Percentiles rank a stretch among this genome's conserved stretches.
phyloP scores from a whole-genome alignment of 2,113 vertebrate species.

The Kryptolebias marmoratus region DNA sequence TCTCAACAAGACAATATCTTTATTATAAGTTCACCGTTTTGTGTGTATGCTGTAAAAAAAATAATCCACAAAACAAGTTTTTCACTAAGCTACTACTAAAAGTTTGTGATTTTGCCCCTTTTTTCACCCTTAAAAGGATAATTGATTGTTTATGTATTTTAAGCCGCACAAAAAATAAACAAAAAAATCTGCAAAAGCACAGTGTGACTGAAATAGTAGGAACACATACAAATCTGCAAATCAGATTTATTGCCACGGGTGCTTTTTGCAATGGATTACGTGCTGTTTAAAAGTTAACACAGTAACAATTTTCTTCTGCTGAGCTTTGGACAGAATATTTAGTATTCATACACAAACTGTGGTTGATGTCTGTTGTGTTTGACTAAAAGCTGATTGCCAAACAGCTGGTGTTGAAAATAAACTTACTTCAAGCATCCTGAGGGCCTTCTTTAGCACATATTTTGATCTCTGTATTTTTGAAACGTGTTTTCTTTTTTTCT shows the following conservation, averaged over 20 bases:
- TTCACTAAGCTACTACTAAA: no score
- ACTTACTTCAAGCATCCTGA: slow-evolving; percentile 40
- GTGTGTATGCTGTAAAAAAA: background rate
- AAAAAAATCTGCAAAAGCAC: no score
- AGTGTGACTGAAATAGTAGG: background rate
- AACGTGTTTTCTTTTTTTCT: no score
- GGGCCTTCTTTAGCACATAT: slow-evolving; percentile 20
- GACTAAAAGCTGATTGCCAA: slow-evolving; percentile 27
- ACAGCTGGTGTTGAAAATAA: slow-evolving; percentile 37
- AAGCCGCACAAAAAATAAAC: no score
- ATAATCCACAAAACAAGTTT: no score
- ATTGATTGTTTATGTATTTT: no score
- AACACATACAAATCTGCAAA: slow-evolving; percentile 21
- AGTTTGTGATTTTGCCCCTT: no score
- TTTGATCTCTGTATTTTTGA: slow-evolving; percentile 17
- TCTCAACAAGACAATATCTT: no score
- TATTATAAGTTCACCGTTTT: background rate
- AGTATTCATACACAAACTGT: slow-evolving; percentile 33
- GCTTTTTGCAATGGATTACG: slow-evolving; percentile 19
- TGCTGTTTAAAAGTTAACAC: no score
- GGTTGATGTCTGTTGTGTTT: slow-evolving; percentile 66
- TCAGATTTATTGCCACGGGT: slow-evolving; percentile 16
- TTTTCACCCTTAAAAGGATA: background rate
- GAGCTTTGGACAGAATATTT: slow-evolving; percentile 15
- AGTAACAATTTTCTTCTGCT: background rate